Conservation (phyloP, 2,888 invertebrate species). For the Cephus pulcher region DNA sequence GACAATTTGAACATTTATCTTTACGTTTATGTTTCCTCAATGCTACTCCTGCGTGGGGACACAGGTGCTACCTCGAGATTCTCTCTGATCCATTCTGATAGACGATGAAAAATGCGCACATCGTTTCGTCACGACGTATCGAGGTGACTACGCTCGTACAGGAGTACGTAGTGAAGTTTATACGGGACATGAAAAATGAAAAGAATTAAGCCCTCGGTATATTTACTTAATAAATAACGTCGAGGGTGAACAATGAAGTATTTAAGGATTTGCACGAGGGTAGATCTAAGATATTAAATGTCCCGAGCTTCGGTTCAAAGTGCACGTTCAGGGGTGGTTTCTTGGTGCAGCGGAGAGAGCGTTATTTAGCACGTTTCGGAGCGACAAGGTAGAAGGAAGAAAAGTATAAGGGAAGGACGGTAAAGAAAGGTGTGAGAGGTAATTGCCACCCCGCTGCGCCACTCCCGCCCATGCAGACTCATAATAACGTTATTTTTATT, state of each 20-base stretch:
- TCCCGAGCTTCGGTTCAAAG: neutral
- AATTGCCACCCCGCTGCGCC: constrained; percentile 37
- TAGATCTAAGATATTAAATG: constrained; percentile 30
- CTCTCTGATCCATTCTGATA: neutral
- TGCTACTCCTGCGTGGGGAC: neutral
- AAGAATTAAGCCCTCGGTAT: neutral
- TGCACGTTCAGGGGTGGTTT: neutral
- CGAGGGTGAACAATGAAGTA: neutral
- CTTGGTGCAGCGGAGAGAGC: constrained; percentile 25
- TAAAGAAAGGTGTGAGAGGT: constrained; percentile 19
- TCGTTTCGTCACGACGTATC: neutral
- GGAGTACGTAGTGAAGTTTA: neutral
- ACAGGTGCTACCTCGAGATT: neutral
- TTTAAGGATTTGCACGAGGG: neutral
- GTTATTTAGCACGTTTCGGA: constrained; percentile 31
- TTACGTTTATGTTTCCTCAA: neutral
- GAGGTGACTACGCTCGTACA: neutral
- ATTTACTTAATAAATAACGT: neutral
- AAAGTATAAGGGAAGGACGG: neutral
- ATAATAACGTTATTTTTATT: constrained; percentile 48
- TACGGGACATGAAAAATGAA: neutral
- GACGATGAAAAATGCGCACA: neutral
- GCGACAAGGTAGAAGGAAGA: neutral
- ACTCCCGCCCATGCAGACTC: constrained; percentile 19
- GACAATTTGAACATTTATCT: neutral